Conservation (phyloP, 2,797 vertebrate genomes). For the Heliangelus exortis region DNA sequence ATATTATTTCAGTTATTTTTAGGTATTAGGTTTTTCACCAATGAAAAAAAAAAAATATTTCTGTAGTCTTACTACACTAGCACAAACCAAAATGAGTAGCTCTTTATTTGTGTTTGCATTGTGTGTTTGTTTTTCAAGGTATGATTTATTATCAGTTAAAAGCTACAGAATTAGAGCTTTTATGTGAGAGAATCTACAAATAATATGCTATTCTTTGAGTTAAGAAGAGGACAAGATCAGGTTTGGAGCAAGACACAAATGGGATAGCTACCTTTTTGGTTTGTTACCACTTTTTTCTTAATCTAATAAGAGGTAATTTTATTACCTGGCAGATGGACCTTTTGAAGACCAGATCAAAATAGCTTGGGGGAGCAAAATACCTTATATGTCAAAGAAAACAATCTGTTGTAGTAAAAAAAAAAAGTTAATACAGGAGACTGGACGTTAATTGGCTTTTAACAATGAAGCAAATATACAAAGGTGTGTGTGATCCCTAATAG, state of each 20-base stretch:
- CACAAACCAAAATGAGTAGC: neutral
- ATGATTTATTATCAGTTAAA: neutral
- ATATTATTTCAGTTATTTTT: neutral
- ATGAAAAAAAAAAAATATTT: neutral
- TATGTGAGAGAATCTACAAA: neutral
- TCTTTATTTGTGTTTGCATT: neutral
- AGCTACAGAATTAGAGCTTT: neutral
- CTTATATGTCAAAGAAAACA: neutral
- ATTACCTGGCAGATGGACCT: neutral
- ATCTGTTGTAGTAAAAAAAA: neutral
- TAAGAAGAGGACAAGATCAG: neutral
- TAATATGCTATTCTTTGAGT: neutral
- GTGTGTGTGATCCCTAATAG: neutral
- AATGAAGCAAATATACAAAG: neutral
- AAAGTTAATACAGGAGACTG: neutral
- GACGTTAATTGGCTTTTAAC: neutral
- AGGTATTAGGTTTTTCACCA: neutral
- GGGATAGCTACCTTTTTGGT: neutral
- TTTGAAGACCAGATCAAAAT: neutral
- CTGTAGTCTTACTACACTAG: neutral
- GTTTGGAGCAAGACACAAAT: neutral
- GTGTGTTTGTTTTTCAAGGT: neutral
- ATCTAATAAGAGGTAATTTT: neutral
- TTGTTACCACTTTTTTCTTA: neutral
- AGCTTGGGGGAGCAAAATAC: neutral